Conservation (phyloP, 1,140 invertebrate genomes). For the Pentalonia nigronervosa region DNA sequence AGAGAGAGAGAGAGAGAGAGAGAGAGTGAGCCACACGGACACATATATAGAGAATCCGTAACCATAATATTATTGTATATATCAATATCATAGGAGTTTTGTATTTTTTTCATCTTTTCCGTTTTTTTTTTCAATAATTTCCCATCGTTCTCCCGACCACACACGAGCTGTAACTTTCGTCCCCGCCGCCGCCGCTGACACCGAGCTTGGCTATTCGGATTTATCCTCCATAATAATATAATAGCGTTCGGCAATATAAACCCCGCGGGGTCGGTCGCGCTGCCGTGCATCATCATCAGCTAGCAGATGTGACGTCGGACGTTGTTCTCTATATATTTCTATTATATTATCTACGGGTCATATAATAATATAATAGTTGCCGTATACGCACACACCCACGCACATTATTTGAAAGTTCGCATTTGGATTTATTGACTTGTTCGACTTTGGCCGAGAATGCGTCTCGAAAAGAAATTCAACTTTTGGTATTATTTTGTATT, state of each 20-base stretch:
- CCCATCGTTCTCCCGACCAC: not conserved
- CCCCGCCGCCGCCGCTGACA: too few species aligned
- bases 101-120: not conserved
- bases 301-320: not conserved
- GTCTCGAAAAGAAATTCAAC: not conserved
- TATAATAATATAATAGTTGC: constrained; percentile 18
- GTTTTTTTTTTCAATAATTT: constrained; percentile 26
- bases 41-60: not conserved
- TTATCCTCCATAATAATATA: constrained; percentile 12
- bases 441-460: not conserved
- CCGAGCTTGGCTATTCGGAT: not conserved
- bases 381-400: not conserved
- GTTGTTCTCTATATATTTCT: constrained; percentile 10
- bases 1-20: not conserved
- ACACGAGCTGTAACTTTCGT: not conserved
- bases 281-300: not conserved
- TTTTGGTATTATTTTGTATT: constrained; percentile 11
- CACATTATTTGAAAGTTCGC: not conserved
- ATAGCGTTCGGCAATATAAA: not conserved
- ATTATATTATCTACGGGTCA: constrained; percentile 1
- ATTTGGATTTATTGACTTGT: constrained; percentile 2
- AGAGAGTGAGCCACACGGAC: not conserved
- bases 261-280: not conserved
- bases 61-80: not conserved
- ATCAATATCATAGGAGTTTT: not conserved